These are phyloP conservation scores for Cinclus mexicanus DNA, from an alignment of 2,113 vertebrate genomes.

Conservation along the genomic window DNA sequence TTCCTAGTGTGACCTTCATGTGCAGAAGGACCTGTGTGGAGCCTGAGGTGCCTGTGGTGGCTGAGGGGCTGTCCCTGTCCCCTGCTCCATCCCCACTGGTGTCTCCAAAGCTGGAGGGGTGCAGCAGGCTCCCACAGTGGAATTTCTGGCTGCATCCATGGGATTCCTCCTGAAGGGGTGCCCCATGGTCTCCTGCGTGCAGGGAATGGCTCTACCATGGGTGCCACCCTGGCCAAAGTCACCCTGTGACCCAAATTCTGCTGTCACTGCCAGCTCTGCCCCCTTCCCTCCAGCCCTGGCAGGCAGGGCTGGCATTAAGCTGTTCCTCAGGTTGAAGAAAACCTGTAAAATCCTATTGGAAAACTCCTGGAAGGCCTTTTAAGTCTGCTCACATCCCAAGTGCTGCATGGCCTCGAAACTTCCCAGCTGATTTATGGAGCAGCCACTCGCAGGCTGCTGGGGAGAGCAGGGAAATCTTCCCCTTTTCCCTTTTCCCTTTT, in stretches of 20 bases:
- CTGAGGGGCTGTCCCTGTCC: background rate
- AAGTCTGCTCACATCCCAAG: background rate
- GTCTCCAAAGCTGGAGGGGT: background rate
- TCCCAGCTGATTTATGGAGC: background rate
- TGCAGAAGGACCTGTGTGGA: background rate
- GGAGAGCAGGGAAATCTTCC: too few relatives aligned
- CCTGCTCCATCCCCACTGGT: background rate
- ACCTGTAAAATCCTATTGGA: background rate
- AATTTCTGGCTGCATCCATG: background rate
- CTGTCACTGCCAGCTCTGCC: background rate
- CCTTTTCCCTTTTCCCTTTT: background rate
- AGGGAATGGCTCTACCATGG: background rate
- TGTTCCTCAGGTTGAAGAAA: background rate
- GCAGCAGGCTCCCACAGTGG: background rate
- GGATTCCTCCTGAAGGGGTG: rapidly evolving
- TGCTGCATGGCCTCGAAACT: background rate
- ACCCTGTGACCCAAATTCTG: rapidly evolving
- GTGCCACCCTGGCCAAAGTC: background rate
- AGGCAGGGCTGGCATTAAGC: background rate
- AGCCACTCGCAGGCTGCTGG: background rate
- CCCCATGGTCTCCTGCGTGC: background rate
- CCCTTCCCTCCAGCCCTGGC: background rate
- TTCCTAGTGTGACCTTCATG: background rate
- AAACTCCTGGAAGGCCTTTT: background rate
- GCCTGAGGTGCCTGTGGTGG: background rate